These are phyloP conservation scores for Chrysolina haemoptera DNA, from an alignment of 2,888 invertebrate genomes.

Conservation along the genomic window DNA sequence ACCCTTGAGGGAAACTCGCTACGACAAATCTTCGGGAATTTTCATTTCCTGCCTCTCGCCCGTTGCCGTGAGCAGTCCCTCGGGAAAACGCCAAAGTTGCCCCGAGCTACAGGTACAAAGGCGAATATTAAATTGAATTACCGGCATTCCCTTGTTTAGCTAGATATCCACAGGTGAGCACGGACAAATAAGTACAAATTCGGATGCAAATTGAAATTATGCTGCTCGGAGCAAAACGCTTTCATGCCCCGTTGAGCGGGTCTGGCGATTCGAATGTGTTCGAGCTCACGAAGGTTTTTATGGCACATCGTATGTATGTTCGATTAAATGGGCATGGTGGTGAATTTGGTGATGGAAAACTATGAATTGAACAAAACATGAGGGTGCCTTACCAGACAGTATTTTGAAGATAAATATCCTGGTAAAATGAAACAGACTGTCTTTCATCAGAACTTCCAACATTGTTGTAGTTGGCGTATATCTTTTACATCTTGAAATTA, in stretches of 20 bases:
- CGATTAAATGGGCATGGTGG: no score
- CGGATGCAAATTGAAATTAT: conserved; percentile 7
- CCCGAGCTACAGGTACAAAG: conserved; percentile 4
- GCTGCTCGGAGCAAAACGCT: not conserved
- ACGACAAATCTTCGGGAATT: not conserved
- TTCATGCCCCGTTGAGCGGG: not conserved
- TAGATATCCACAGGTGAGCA: conserved; percentile 11
- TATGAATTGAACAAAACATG: no score
- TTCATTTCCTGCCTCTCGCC: not conserved
- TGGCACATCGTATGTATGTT: no score
- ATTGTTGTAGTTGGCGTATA: no score
- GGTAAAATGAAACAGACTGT: no score
- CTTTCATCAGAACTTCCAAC: no score
- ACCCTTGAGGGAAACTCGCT: not conserved
- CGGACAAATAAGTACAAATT: conserved; percentile 12
- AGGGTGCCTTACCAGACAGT: no score
- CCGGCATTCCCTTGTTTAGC: conserved; percentile 14
- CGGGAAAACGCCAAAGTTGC: not conserved
- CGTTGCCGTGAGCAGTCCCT: not conserved
- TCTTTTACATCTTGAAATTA: no score
- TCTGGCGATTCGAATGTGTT: not conserved
- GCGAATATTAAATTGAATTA: conserved; percentile 16
- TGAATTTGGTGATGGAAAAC: no score
- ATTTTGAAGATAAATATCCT: no score
- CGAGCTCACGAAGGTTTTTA: no score